A percentile compares a stretch with the other conserved stretches of the same genome.
These are phyloP conservation scores for Labeo catla DNA, from an alignment of 2,113 vertebrate genomes.

Conservation along the genomic window DNA sequence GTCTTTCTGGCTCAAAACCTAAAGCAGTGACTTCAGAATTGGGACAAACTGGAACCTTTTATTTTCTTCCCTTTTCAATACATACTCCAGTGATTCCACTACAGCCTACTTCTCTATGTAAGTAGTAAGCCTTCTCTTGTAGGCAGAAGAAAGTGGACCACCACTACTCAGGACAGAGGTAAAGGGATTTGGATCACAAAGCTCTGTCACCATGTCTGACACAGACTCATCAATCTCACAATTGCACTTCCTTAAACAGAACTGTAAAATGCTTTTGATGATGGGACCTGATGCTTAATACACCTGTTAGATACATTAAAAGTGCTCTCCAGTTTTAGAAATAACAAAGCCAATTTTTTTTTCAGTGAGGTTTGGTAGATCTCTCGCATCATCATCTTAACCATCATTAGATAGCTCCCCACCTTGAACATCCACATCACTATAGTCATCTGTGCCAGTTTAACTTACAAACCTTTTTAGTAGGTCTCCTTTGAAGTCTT, in stretches of 20 bases:
- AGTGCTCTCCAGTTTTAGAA: conserved; percentile 45
- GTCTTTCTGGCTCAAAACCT: not conserved
- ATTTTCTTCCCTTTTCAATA: not conserved
- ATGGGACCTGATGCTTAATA: conserved; percentile 45
- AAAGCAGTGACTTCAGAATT: not conserved
- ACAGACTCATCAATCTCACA: too few species aligned
- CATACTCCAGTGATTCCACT: not conserved
- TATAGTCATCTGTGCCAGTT: too few species aligned
- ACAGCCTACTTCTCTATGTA: not conserved
- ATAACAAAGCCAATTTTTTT: not conserved
- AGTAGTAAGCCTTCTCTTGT: not conserved
- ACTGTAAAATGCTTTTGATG: conserved; percentile 52
- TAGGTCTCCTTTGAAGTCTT: not conserved
- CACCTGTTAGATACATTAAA: conserved; percentile 50
- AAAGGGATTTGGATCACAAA: too few species aligned
- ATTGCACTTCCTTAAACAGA: conserved; percentile 19
- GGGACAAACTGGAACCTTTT: not conserved
- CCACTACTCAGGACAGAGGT: too few species aligned
- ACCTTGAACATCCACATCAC: too few species aligned
- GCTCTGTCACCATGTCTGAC: too few species aligned
- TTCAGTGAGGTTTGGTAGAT: too few species aligned
- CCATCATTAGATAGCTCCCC: too few species aligned
- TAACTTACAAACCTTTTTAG: not conserved
- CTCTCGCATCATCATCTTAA: too few species aligned
- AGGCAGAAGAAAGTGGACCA: not conserved